These are phyloP conservation scores for Tachypleus tridentatus DNA, from an alignment of 1,140 invertebrate species.

Conservation along the genomic window DNA sequence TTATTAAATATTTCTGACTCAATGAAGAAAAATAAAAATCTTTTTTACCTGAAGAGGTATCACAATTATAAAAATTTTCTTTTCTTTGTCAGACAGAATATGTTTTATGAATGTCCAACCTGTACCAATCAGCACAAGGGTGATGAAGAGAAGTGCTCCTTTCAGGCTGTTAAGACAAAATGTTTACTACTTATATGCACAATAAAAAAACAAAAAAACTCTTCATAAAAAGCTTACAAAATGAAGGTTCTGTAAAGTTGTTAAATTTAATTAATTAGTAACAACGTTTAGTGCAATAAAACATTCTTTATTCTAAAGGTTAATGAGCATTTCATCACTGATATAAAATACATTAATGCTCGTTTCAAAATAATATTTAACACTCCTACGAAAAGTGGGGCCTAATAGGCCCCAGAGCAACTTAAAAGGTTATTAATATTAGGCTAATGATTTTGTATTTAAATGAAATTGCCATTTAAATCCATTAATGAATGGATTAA, in stretches of 20 bases:
- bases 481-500: too few species aligned
- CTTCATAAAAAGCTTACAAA: not conserved
- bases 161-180: slow-evolving; percentile 48
- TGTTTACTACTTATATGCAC: slow-evolving; percentile 2
- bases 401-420: too few species aligned
- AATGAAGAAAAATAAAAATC: not conserved
- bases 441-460: too few species aligned
- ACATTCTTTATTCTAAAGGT: slow-evolving; percentile 7
- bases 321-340: too few species aligned
- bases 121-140: slow-evolving; percentile 90
- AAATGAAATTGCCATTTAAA: too few species aligned
- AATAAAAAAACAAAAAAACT: not conserved
- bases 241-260: not conserved
- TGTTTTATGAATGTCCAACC: slow-evolving; percentile 99
- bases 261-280: slow-evolving; percentile 4
- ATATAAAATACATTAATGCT: too few species aligned
- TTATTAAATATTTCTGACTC: too few species aligned
- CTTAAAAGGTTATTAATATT: too few species aligned
- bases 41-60: slow-evolving; percentile 79
- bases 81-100: slow-evolving; percentile 88
- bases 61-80: slow-evolving; percentile 97
- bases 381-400: too few species aligned
- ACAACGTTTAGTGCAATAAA: not conserved
- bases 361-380: too few species aligned
- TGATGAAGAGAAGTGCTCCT: slow-evolving; percentile 89